Evolutionary conservation across 2,888 invertebrate genomes (phyloP).

Genomic region (Ceriagrion tenellum): DNA sequence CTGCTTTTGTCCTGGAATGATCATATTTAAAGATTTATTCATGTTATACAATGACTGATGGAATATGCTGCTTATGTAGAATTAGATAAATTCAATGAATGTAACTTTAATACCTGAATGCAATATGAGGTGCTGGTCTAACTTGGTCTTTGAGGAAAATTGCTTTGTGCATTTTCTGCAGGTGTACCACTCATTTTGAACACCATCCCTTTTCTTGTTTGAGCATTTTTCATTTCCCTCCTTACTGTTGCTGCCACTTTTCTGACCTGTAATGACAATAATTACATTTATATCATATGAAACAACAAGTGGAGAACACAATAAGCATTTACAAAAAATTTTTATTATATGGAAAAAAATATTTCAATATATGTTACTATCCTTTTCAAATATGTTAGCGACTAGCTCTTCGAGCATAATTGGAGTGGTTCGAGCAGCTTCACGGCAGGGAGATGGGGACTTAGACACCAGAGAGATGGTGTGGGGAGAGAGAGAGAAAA

Average conservation of each 20-base stretch:
- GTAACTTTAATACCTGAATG: conserved; percentile 68
- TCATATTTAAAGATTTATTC: background rate
- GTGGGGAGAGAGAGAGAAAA: too few species aligned
- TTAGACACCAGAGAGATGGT: too few species aligned
- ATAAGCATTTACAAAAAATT: too few species aligned
- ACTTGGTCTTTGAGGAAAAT: conserved; percentile 68
- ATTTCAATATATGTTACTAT: too few species aligned
- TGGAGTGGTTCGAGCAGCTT: too few species aligned
- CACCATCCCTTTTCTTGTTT: background rate
- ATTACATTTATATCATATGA: background rate
- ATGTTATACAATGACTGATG: background rate
- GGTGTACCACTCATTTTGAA: background rate
- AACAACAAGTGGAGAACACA: background rate
- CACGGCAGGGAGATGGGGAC: too few species aligned
- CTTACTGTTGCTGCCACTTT: background rate
- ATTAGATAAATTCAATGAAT: background rate
- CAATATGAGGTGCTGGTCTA: conserved; percentile 69
- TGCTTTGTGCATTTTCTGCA: conserved; percentile 69
- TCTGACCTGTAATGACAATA: background rate
- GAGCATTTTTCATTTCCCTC: background rate
- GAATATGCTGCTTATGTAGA: too few species aligned
- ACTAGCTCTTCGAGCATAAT: too few species aligned
- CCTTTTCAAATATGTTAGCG: too few species aligned
- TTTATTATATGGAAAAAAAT: too few species aligned
- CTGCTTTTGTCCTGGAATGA: conserved; percentile 65